phyloP scores from a whole-genome alignment of 2,113 vertebrate genomes.

The Phyllostomus hastatus region DNA sequence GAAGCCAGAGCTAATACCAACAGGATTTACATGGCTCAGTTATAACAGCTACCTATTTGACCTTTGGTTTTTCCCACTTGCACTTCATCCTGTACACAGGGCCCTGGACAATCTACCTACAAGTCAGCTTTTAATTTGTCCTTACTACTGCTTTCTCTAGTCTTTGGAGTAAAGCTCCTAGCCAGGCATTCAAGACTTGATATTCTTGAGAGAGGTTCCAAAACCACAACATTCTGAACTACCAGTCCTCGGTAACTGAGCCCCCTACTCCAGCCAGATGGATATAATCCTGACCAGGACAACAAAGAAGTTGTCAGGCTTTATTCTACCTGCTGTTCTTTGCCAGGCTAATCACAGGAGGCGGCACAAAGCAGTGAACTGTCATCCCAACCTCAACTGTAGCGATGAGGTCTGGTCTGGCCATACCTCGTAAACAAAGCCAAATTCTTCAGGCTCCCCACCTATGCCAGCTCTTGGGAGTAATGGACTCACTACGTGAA shows the following conservation, averaged over 20 bases:
- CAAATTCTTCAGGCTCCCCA: neutral
- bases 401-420: neutral
- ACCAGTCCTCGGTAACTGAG: neutral
- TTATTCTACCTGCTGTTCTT: neutral
- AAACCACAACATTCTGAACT: neutral
- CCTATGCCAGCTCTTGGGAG: neutral
- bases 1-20: constrained; percentile 37
- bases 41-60: neutral
- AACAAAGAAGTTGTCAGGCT: neutral
- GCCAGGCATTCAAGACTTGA: neutral
- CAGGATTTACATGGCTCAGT: neutral
- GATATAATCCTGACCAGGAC: neutral
- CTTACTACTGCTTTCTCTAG: neutral
- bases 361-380: neutral
- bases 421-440: neutral
- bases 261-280: neutral
- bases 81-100: neutral
- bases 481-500: neutral
- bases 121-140: neutral
- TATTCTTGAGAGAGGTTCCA: neutral
- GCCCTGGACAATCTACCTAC: neutral
- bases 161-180: neutral
- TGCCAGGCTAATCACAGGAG: neutral
- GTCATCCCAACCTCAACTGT: neutral
- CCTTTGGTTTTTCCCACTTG: neutral